Base-by-base conservation (phyloP, 2,888 invertebrate genomes). In the Melitaea athalia region DNA sequence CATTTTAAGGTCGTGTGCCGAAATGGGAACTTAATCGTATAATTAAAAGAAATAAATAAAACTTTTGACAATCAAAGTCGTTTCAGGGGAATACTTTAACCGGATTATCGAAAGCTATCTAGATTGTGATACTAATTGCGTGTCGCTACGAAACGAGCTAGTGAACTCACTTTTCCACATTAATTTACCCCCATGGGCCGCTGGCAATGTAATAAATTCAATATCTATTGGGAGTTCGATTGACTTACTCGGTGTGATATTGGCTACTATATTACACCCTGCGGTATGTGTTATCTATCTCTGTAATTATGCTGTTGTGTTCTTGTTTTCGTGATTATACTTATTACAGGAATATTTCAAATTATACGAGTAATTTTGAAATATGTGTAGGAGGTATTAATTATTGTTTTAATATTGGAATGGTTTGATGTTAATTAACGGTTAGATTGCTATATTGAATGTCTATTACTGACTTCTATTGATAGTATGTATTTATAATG, bases 81-180 rank as follows among this genome's bases (percentile, higher is more conserved):
- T 69, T 63, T 31, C 33, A 33, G 5, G 82, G 82, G 83, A 82
- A 81, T 80, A 79, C 80, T 77, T 75, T 80, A 74, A 79, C 76
- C 70, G 80, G 81, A 85, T 85, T 84, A 85, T 80, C 80, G 81
- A 74, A 72, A 77, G 77, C 77, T 80, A 85, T 85, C 85, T 85
- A 85, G 85, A 86, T 85, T 85, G 81, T 79, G 75, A 78, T 78
- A 79, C 85, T 87, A 87, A 88, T 87, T 88, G 84, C 79, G 76
- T 77, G 73, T 68, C 71, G 70, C 71, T 69, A 69, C 42, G 59
- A 64, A 59, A 66, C 71, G 72, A 71, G 63, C 78, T 77, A 78
- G 70, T 73, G 73, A 73, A 74, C 73, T 76, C 78, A 77, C 77
- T 78, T 77, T 78, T 77, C 76, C 75, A 74, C 75, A 76, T 76